Evolutionary conservation across 2,113 vertebrate genomes (phyloP).

Genomic region (Entosphenus tridentatus): DNA sequence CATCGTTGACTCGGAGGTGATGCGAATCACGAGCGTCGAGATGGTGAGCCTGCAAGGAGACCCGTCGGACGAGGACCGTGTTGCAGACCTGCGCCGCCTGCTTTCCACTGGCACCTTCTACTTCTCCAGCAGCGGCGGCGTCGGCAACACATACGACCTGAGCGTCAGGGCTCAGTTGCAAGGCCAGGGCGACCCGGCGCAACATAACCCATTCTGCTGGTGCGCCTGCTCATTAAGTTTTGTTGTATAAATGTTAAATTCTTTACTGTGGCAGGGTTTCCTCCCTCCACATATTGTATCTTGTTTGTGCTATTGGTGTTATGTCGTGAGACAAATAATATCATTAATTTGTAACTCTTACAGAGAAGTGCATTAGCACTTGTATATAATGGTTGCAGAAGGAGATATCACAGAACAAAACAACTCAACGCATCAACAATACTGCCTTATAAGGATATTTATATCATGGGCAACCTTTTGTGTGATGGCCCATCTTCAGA

Average conservation of each 20-base stretch:
- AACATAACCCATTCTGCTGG: conserved; percentile 96
- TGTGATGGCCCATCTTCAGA: too few relatives aligned
- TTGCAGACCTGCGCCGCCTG: conserved; percentile 74
- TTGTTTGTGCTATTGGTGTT: too few relatives aligned
- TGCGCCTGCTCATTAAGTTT: conserved; percentile 22
- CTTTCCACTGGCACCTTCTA: conserved; percentile 88
- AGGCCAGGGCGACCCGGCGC: conserved; percentile 45
- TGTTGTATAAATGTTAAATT: not conserved
- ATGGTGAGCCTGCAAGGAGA: conserved; percentile 59
- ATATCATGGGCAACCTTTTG: too few relatives aligned
- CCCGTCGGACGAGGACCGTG: conserved; percentile 55
- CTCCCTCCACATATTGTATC: not conserved
- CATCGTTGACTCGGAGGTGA: conserved; percentile 91
- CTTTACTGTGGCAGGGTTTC: not conserved
- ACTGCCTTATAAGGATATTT: not conserved
- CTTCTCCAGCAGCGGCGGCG: conserved; percentile 72
- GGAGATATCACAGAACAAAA: not conserved
- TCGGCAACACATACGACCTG: conserved; percentile 51
- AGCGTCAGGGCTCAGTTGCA: conserved; percentile 78
- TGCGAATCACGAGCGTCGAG: conserved; percentile 82
- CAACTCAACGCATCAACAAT: not conserved
- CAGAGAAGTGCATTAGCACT: not conserved
- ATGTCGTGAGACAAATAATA: too few relatives aligned
- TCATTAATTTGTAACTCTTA: not conserved
- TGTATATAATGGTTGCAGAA: too few relatives aligned